A percentile compares a stretch with the other conserved stretches of the same genome.
Conservation (phyloP, 2,113 vertebrate genomes). For the Dasyornis broadbenti region DNA sequence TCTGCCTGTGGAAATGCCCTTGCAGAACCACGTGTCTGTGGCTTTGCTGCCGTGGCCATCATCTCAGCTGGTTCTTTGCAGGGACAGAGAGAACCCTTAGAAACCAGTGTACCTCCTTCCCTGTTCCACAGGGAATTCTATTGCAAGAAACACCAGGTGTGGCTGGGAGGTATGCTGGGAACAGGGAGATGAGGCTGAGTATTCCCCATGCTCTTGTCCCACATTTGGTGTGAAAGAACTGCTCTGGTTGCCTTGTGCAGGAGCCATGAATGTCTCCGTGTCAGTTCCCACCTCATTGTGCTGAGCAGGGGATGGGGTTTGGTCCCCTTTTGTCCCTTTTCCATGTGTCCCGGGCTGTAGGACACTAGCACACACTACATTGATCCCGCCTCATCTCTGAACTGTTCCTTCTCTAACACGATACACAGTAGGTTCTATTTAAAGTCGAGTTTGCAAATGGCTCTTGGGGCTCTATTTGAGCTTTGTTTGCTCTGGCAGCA, state of each 20-base stretch:
- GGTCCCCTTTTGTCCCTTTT: background rate
- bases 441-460: background rate
- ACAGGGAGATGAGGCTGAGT: background rate
- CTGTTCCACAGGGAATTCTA: fast-evolving
- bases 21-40: fast-evolving
- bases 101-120: background rate
- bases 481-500: background rate
- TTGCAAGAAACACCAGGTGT: background rate
- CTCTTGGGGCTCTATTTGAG: background rate
- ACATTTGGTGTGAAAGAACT: background rate
- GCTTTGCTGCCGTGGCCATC: background rate
- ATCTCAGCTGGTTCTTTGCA: background rate
- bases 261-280: background rate
- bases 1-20: background rate
- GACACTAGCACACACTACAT: background rate
- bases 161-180: background rate
- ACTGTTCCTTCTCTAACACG: background rate
- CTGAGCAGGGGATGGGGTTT: background rate
- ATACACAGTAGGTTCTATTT: background rate
- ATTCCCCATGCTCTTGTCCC: fast-evolving
- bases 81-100: background rate
- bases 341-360: background rate
- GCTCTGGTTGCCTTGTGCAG: background rate
- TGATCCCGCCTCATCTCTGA: background rate
- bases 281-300: background rate